Base-by-base conservation (phyloP, 2,113 vertebrate genomes). In the Choloepus hoffmanni region DNA sequence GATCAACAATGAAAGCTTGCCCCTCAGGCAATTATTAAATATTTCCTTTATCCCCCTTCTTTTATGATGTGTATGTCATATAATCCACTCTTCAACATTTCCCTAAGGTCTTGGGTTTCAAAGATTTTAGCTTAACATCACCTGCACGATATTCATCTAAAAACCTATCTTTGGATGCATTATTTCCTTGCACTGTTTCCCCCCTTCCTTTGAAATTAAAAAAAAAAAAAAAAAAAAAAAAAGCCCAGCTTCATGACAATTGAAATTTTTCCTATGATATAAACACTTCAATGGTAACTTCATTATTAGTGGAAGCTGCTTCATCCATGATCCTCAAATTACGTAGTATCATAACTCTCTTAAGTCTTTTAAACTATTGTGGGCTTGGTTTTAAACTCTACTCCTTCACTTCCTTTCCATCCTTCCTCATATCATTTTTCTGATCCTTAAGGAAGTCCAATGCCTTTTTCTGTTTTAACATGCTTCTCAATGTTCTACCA, bases 51-150 rank as follows among this genome's bases (percentile, higher is more conserved):
- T 48, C 21, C 55, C 18, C 14, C 36, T 92, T 55, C 48, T 62
- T 73, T 65, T 45, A 62, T 78, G 50, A 89, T 85, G 83, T 68
- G 21, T 62, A 45, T 7, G 11, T 30, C 30, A 82, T 19, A 18
- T 63, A 95, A 68, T 62, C 86, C 23, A 58, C 62, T 90, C 33
- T 77, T 68, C n/a, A 76, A 15, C 10, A 77, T 90, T 86, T 90
- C 24, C 24, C 28, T 12, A 60, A 72, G 24, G 16, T 28, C 24
- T 83, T 82, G 63, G 73, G 10, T 89, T 95, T 89, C 40, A 40
- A 82, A 93, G 33, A 33, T 70, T 65, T 83, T 73, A 88, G 30
- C 19, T 84, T 72, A 87, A 45, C 18, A 30, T 78, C 89, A 33
- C 40, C 45, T 83, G 87, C 67, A 45, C 3, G 11, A 36, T 72